Evolutionary conservation across 2,888 invertebrate genomes (phyloP), one percentile per base, ranked within the genome.

Genomic region (Athetis lepigone): DNA sequence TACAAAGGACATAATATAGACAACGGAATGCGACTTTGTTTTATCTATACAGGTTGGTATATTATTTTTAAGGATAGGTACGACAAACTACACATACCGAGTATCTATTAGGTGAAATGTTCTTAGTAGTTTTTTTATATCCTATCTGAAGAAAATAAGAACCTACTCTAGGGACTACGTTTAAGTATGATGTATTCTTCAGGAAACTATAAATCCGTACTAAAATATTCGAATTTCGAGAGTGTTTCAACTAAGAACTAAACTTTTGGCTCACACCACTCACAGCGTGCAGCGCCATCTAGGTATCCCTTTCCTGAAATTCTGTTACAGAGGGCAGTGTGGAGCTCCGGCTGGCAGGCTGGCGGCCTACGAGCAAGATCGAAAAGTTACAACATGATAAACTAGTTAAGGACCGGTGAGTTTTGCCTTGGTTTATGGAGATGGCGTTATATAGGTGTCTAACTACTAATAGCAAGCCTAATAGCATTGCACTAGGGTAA

Each of bases 351-450:
- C 76, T 83, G 21, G 79, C 75, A 27, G 75, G 62, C 33, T 81
- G 82, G 81, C 75, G 70, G 36, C 77, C 75, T 43, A 46, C 45
- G 8, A 77, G 55, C 58, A 87, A 86, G 71, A 77, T 65, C 37
- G 85, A 88, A 67, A 85, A 80, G 59, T 83, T 86, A 16, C 86
- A 90, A 68, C 77, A 80, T 6, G 85, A 84, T 25, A 93, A 93
- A 71, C 85, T 92, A 19, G 57, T 71, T 0, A 83, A 83, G 25
- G 90, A 93, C 70, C 86, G 92, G 94, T 94, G 56, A 86, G 92
- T 85, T 83, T 21, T 58, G 2, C 9, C 2, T 1, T 1, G 4
- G 0, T 45, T 7, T 16, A 2, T 4, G 45, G 9, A 92, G 93
- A 89, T 90, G 93, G 85, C 88, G 82, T 77, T 80, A 49, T n/a